phyloP scores from a whole-genome alignment of 2,113 vertebrate species.

The Lampris megalopsis region DNA sequence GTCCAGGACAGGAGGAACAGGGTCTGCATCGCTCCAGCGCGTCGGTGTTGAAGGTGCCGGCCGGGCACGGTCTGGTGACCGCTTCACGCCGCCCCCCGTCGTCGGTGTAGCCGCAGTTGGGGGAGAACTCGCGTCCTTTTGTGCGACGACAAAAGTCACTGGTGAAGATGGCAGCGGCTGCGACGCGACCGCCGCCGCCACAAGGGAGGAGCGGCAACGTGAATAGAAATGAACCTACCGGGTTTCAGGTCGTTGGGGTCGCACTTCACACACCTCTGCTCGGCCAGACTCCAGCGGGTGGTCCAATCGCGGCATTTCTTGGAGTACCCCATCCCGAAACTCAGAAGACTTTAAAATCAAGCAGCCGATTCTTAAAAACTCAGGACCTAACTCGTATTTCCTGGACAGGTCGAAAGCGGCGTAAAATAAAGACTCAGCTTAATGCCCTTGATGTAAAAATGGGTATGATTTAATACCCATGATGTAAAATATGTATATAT shows the following conservation, averaged over 20 bases:
- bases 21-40: accelerated
- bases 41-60: slow-evolving; percentile 61
- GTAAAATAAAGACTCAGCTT: too few species aligned
- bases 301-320: accelerated
- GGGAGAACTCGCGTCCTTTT: slow-evolving; percentile 42
- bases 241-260: accelerated
- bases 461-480: too few species aligned
- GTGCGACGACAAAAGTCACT: neutral
- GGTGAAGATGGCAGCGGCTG: neutral
- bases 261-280: neutral
- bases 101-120: slow-evolving; percentile 71
- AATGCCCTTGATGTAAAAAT: too few species aligned
- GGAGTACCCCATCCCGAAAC: slow-evolving; percentile 16
- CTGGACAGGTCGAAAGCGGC: too few species aligned
- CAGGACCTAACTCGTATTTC: too few species aligned
- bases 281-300: accelerated
- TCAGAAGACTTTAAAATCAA: neutral
- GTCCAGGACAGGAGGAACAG: slow-evolving; percentile 8
- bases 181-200: too few species aligned
- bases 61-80: accelerated
- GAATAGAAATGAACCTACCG: slow-evolving; percentile 37
- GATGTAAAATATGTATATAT: too few species aligned
- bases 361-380: neutral
- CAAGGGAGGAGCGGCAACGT: neutral
- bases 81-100: accelerated